phyloP scores from a whole-genome alignment of 2,113 vertebrate species.

The Zingel zingel region DNA sequence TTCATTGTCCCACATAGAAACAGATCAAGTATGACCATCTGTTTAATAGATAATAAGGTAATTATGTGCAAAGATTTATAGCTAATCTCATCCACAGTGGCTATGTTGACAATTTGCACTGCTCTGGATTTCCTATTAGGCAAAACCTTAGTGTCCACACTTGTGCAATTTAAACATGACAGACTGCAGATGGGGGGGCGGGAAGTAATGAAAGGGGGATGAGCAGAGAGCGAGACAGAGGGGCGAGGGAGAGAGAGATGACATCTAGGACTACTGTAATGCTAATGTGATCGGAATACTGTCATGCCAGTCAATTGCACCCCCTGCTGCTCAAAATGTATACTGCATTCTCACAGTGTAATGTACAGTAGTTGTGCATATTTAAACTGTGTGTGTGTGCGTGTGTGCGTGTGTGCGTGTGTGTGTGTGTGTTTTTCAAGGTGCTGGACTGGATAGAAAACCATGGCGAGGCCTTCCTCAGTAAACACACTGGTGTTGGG shows the following conservation, averaged over 20 bases:
- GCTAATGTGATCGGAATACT: constrained; percentile 19
- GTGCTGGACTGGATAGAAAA: constrained; percentile 99
- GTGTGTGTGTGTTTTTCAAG: constrained; percentile 71
- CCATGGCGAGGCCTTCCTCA: constrained; percentile 97
- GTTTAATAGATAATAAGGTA: constrained; percentile 57
- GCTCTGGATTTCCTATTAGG: constrained; percentile 42
- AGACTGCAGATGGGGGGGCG: constrained; percentile 17
- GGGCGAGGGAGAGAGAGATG: constrained; percentile 13
- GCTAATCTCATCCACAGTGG: constrained; percentile 36
- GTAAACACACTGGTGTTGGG: constrained; percentile 97
- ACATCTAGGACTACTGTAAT: constrained; percentile 32
- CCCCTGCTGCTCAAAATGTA: constrained; percentile 55
- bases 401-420: constrained; percentile 25
- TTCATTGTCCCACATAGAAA: constrained; percentile 52
- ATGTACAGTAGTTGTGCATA: neutral
- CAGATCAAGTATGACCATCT: constrained; percentile 44
- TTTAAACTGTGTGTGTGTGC: constrained; percentile 11
- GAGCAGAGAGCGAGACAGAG: constrained; percentile 3
- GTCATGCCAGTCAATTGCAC: constrained; percentile 33
- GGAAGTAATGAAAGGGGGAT: constrained; percentile 15
- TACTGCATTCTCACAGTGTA: constrained; percentile 35
- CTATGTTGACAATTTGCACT: constrained; percentile 47
- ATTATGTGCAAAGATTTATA: constrained; percentile 49
- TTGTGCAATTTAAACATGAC: constrained; percentile 44
- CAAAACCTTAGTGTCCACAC: constrained; percentile 33